phyloP scores from a whole-genome alignment of 2,113 vertebrate genomes.

The Odontesthes bonariensis region DNA sequence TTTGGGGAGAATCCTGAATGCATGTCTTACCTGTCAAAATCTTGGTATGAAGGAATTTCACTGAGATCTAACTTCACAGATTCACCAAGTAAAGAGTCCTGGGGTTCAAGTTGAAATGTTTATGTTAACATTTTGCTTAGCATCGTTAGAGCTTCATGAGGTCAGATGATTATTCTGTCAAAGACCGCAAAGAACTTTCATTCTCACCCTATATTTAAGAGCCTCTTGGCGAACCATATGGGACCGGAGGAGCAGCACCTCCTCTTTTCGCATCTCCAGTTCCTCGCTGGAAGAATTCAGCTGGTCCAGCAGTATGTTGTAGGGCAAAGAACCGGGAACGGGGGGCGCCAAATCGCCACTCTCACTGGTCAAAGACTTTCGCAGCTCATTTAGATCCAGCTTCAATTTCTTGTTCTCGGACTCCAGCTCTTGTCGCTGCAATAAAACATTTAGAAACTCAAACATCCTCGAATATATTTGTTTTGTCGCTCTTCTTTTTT shows the following conservation, averaged over 20 bases:
- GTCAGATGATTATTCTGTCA: not conserved
- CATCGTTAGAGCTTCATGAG: not conserved
- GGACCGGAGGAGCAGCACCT: constrained; percentile 94
- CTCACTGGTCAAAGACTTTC: constrained; percentile 86
- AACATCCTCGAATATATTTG: not conserved
- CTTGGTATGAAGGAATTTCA: constrained; percentile 58
- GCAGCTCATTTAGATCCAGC: constrained; percentile 91
- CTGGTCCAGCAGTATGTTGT: constrained; percentile 91
- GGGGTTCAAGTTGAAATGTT: not conserved
- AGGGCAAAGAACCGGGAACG: constrained; percentile 84
- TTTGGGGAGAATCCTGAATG: not conserved
- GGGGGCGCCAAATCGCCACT: constrained; percentile 84
- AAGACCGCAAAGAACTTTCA: not conserved
- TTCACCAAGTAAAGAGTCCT: constrained; percentile 70
- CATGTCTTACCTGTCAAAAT: constrained; percentile 61
- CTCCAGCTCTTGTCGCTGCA: constrained; percentile 93
- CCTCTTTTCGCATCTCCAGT: constrained; percentile 94
- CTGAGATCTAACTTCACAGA: constrained; percentile 62
- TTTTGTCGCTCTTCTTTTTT: not conserved
- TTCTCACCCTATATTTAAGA: constrained; percentile 89
- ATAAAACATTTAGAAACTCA: constrained; percentile 1
- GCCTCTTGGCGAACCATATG: constrained; percentile 94
- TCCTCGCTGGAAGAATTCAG: constrained; percentile 92
- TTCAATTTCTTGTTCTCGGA: constrained; percentile 96
- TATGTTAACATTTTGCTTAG: too few species aligned